Base-by-base conservation (phyloP, 2,113 vertebrate species). In the Amphiprion percula region DNA sequence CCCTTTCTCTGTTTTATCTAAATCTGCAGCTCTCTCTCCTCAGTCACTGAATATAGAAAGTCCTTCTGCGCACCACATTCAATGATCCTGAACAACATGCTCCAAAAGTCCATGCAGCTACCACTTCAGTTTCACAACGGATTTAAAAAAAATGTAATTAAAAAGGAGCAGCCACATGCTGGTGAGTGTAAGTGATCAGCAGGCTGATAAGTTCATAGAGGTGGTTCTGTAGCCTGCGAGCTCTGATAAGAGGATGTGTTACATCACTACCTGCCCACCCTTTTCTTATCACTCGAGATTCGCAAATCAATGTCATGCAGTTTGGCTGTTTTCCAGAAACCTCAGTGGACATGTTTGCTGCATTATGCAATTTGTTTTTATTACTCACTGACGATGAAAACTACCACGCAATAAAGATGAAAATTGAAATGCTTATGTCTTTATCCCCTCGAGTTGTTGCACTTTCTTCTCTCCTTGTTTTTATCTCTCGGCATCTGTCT, bases 221-320 rank as follows among this genome's bases (percentile, higher is more conserved):
- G 62, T 30, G 47, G 26, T 33, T 47, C 54, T 41, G 71, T 30
- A 73, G 74, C 74, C 74, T 79, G 83, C 53, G 39, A 44, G 79
- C 49, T 1, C 59, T 21, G 83, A 73, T 87, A 74, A 77, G 59
- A 66, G 23, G 39, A 63, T 4, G 41, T 24, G 77, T 68, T 87
- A 76, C 82, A 88, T 86, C 88, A 82, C 54, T 39, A 58, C 67
- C 65, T 69, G 60, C 63, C 69, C 67, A 74, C 66, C 58, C 24
- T 74, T 55, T 41, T 64, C 83, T 80, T 37, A 79, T 75, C 70
- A 62, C 41, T 33, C 2, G 2, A 37, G 50, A 50, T 74, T 73
- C 67, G 39, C 61, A 61, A 72, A 84, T 87, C 82, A 70, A 64
- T 80, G 79, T 71, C 77, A 80, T 44, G 58, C 70, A 53, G 60